Evolutionary conservation across 2,113 vertebrate genomes (phyloP).

Genomic region (Uria lomvia): DNA sequence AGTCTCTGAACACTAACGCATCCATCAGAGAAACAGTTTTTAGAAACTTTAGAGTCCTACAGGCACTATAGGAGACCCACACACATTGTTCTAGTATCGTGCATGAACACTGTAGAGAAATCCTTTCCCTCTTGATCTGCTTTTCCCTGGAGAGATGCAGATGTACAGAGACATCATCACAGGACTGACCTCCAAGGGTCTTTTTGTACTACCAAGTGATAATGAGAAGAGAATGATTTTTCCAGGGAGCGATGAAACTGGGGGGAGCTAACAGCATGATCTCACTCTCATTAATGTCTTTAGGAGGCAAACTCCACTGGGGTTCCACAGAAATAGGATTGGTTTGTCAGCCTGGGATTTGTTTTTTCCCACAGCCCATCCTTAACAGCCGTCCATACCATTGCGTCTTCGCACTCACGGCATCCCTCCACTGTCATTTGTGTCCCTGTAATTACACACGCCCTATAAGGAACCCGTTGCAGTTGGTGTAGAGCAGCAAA

Average conservation of each 20-base stretch:
- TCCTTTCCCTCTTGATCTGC: not conserved
- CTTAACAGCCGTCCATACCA: rapidly evolving
- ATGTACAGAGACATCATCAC: not conserved
- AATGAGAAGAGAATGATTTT: not conserved
- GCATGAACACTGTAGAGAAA: not conserved
- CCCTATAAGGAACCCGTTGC: rapidly evolving
- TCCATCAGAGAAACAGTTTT: not conserved
- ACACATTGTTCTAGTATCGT: not conserved
- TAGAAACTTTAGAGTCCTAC: not conserved
- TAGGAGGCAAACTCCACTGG: not conserved
- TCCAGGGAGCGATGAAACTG: not conserved
- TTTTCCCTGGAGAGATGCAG: not conserved
- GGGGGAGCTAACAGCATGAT: not conserved
- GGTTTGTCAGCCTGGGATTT: not conserved
- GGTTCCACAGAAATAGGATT: not conserved
- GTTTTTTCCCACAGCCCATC: not conserved
- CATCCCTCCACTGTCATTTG: not conserved
- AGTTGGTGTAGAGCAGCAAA: not conserved
- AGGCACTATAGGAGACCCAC: not conserved
- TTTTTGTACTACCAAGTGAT: not conserved
- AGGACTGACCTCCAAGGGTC: not conserved
- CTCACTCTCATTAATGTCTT: not conserved
- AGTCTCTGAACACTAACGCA: not conserved
- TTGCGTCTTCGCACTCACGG: rapidly evolving
- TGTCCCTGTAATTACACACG: not conserved